phyloP scores from a whole-genome alignment of 2,113 vertebrate species.

The Morone saxatilis region DNA sequence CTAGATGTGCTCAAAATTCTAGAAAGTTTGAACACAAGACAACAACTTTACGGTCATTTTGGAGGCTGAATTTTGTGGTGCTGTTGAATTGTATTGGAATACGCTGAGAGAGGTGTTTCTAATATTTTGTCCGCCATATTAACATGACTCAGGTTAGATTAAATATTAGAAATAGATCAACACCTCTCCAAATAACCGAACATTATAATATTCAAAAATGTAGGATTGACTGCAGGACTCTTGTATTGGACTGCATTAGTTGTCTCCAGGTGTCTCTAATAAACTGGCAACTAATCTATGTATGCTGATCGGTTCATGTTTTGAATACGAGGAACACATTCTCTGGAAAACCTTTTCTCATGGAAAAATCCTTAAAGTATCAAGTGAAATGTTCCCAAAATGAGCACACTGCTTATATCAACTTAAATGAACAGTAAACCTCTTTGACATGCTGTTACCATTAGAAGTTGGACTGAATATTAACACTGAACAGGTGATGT shows the following conservation, averaged over 20 bases:
- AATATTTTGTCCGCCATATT: background rate
- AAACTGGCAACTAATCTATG: background rate
- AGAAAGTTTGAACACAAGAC: background rate
- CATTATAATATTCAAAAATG: background rate
- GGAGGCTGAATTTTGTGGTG: background rate
- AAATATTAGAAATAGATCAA: background rate
- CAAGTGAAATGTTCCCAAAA: slow-evolving; percentile 15
- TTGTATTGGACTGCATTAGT: background rate
- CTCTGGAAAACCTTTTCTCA: background rate
- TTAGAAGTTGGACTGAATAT: slow-evolving; percentile 20
- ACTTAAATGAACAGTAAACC: background rate
- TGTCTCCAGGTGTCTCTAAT: background rate
- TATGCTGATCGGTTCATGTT: background rate
- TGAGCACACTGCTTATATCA: slow-evolving; percentile 4
- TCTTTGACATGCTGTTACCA: slow-evolving; percentile 7
- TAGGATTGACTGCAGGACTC: background rate
- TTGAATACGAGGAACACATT: background rate
- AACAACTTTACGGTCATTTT: background rate
- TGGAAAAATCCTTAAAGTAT: background rate
- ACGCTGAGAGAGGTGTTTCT: background rate
- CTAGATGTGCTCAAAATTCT: background rate
- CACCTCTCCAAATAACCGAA: background rate
- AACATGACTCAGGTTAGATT: background rate
- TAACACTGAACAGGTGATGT: slow-evolving; percentile 17
- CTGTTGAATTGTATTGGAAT: background rate